Evolutionary conservation across 2,113 vertebrate species (phyloP).

Genomic region (Rattus norvegicus): DNA sequence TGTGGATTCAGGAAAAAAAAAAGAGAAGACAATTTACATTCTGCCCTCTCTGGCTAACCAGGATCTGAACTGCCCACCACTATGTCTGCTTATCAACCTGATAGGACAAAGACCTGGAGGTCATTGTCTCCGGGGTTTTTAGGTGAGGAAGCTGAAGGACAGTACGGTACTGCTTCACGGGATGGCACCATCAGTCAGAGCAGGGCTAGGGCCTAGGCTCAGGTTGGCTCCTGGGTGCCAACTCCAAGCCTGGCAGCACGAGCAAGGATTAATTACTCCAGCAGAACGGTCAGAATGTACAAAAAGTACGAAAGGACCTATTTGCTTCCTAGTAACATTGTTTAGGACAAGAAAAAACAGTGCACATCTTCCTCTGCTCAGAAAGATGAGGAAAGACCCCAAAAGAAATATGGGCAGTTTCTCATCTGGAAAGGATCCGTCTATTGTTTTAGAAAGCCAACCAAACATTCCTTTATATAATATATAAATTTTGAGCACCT

Average conservation of each 20-base stretch:
- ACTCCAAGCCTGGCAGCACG: fast-evolving
- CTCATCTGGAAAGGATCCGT: neutral
- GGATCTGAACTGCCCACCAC: fast-evolving
- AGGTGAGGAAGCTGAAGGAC: neutral
- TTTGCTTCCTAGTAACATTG: constrained; percentile 3
- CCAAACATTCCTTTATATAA: neutral
- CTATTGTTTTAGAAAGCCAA: neutral
- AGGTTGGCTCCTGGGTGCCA: neutral
- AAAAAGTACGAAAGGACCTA: neutral
- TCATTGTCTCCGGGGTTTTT: neutral
- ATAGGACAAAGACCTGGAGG: neutral
- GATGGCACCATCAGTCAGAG: neutral
- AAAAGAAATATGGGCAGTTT: constrained; percentile 22
- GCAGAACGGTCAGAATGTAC: neutral
- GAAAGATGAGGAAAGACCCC: neutral
- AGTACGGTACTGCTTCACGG: neutral
- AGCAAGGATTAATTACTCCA: neutral
- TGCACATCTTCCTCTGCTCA: constrained; percentile 1
- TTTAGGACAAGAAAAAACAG: neutral
- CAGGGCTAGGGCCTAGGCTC: neutral
- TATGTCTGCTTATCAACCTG: neutral
- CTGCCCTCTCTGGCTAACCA: neutral
- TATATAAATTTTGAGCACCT: neutral
- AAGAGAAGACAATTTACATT: neutral
- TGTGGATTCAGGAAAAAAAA: neutral